Percentiles rank a stretch among this genome's conserved stretches.
Conservation (phyloP, 2,113 vertebrate species). For the Passer domesticus region DNA sequence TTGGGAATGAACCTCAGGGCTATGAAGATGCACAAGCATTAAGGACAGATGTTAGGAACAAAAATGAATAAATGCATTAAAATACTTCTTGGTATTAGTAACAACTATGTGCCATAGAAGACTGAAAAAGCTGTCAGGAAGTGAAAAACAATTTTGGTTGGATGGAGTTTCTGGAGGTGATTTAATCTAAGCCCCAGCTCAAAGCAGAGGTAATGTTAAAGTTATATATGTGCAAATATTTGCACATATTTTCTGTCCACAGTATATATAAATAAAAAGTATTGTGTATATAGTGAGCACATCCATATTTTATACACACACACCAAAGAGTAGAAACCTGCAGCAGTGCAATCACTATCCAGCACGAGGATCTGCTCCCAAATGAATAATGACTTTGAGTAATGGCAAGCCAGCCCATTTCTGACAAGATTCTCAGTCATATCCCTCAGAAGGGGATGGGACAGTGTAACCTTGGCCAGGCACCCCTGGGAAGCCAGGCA, state of each 20-base stretch:
- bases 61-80: not conserved
- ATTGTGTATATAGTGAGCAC: not conserved
- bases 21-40: not conserved
- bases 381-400: conserved; percentile 1
- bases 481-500: not conserved
- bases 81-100: not conserved
- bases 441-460: not conserved
- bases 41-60: not conserved
- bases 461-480: not conserved
- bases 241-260: not conserved
- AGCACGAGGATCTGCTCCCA: not conserved
- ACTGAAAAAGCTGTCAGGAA: not conserved
- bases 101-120: not conserved
- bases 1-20: not conserved
- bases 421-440: not conserved
- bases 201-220: not conserved
- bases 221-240: not conserved
- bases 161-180: not conserved
- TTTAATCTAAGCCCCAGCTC: not conserved
- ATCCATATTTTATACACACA: not conserved
- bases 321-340: not conserved
- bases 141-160: not conserved
- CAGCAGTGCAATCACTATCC: not conserved
- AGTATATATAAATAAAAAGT: not conserved
- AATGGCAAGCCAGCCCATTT: not conserved